Evolutionary conservation across 1,140 invertebrate species (phyloP), one percentile per base, ranked within the genome.

Genomic region (Nixonia krombeini): DNA sequence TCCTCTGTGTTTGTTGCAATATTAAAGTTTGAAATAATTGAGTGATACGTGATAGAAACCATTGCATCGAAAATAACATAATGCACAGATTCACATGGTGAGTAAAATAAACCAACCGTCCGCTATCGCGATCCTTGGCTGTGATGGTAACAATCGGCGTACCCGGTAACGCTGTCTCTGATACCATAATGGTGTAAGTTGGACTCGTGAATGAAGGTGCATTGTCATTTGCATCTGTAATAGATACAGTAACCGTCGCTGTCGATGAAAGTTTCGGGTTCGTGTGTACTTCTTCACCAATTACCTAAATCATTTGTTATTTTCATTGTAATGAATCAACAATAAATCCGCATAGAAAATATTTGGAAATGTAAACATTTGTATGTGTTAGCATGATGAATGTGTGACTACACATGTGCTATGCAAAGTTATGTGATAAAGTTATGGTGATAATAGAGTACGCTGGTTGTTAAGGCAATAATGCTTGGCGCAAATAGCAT

Each of bases 221-320:
- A 82, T 96, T 96, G 85, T 97, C 95, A 84, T 97, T 97, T n/a
- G 92, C 91, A 84, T 97, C 95, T 4, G 89, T 86, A 26, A 97
- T 90, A 7, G 90, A 88, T 0, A 98, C 89, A 0, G 90, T 94
- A 1, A 98, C 91, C 8, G 93, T 96, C 0, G 94, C 93, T 2
- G 94, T 95, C 0, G 94, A 96, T 0, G 91, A 93, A 0, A 95
- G 85, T 29, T 88, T 88, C 1, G 91, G 90, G 37, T 88, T 86
- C 1, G 93, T 94, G 64, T 93, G 89, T 1, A 91, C 85, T 74
- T 96, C 94, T 80, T 92, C 92, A 0, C 94, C 95, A 49, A 95
- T 89, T 2, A 95, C 89, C 91, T 93, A 73, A 57, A 61, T 61
- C 64, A 16, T 50, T 67, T n/a, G n/a, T n/a, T n/a, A n/a, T n/a